Evolutionary conservation across 2,797 vertebrate species (phyloP), one percentile per base, ranked within the genome.

Genomic region (Pterois miles): DNA sequence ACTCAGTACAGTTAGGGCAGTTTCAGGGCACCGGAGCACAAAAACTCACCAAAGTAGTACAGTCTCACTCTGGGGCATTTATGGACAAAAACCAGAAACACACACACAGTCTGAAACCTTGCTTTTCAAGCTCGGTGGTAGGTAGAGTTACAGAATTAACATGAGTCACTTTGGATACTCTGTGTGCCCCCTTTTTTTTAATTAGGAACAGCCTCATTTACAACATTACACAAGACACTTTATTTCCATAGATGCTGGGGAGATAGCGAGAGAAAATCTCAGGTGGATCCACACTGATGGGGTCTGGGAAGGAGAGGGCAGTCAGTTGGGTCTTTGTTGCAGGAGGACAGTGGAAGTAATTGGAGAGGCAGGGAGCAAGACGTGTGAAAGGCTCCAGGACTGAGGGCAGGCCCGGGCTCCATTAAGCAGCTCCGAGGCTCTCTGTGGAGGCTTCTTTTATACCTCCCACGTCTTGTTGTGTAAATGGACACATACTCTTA

Each of bases 101-200:
- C 76, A 83, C 93, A 93, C 92, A 95, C 84, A 92, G 91, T 92
- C 92, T 93, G 87, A 96, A 92, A 91, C 93, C 91, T 91, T 94
- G 95, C 95, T 96, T 93, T 92, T 92, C 92, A 94, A 92, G 87
- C 88, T 80, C 88, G 64, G 72, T 81, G 85, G 78, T 83, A 94
- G 96, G 89, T 99, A 94, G 88, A 83, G 92, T 98, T 98, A 96
- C 97, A 92, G 91, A 93, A 99, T 98, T 98, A 97, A 96, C 97
- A 98, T 98, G 93, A 95, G 88, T 92, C 91, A 93, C 88, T 90
- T 91, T 86, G 92, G 90, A 86, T 53, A 83, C 89, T 92, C 79
- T 92, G 81, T 92, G 84, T 82, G 79, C 63, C 76, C 84, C 76
- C 71, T 46, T 87, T 90, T 89, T 84, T 88, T 90, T 91, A 95